phyloP scores from a whole-genome alignment of 2,888 invertebrate genomes.

The Sepiola atlantica region DNA sequence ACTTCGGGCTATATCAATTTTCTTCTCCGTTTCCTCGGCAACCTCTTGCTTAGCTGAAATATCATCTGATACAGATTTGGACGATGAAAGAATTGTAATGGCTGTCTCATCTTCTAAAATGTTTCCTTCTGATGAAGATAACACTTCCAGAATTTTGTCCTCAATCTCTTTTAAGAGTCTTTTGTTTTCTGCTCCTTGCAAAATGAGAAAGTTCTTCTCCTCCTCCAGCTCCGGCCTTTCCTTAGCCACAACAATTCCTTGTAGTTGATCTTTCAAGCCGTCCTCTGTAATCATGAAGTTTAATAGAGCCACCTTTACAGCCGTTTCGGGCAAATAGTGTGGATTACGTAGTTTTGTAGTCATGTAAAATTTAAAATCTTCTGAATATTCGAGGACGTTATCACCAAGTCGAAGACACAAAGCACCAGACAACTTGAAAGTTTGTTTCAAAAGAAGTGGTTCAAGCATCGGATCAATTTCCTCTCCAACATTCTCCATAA shows the following conservation, averaged over 20 bases:
- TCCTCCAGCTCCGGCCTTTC: slow-evolving; percentile 73
- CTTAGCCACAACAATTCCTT: slow-evolving; percentile 72
- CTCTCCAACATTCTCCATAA: slow-evolving; percentile 72
- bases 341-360: slow-evolving; percentile 74
- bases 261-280: slow-evolving; percentile 72
- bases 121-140: slow-evolving; percentile 73
- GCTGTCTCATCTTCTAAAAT: slow-evolving; percentile 75
- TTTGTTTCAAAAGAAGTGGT: slow-evolving; percentile 72
- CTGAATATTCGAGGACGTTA: slow-evolving; percentile 71
- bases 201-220: slow-evolving; percentile 72
- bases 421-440: slow-evolving; percentile 72
- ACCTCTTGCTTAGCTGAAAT: slow-evolving; percentile 72
- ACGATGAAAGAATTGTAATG: slow-evolving; percentile 72
- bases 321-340: slow-evolving; percentile 73
- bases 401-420: slow-evolving; percentile 73
- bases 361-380: slow-evolving; percentile 73
- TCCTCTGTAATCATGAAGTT: slow-evolving; percentile 75
- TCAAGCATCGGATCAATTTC: slow-evolving; percentile 73
- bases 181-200: slow-evolving; percentile 73
- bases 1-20: slow-evolving; percentile 70
- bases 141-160: slow-evolving; percentile 72
- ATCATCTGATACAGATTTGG: slow-evolving; percentile 72
- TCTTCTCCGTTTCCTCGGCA: slow-evolving; percentile 72
- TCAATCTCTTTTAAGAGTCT: slow-evolving; percentile 74
- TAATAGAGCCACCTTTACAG: slow-evolving; percentile 72